Evolutionary conservation across 2,797 vertebrate genomes (phyloP), one percentile per base, ranked within the genome.

Genomic region (Trachops cirrhosus): DNA sequence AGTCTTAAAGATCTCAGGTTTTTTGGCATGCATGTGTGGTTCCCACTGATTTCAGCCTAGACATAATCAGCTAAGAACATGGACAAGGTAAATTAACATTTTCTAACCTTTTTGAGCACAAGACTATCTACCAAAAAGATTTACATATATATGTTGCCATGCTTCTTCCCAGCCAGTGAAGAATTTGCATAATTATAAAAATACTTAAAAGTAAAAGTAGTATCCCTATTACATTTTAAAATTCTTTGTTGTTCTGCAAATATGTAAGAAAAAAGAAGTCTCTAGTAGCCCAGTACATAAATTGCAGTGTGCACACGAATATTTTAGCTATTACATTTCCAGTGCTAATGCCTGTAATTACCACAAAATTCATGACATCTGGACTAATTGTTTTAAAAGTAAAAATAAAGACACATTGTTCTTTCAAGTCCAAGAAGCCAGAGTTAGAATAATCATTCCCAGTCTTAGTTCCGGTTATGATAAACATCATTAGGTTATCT

Each of bases 401-500:
- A 78, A 91, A 94, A 73, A 84, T 57, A 77, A 79, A 85, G 9
- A 59, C 19, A 34, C 16, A 46, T n/a, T 83, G 24, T 94, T 79
- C 32, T 86, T 93, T 87, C 68, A 87, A 84, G 70, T n/a, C 1
- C 10, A 78, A 74, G 78, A 84, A 73, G 19, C 16, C n/a, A 4
- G 5, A 88, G 12, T 91, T 75, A 37, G 29, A 83, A 89, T 92
- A 92, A 75, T 15, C 77, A 48, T 74, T 94, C 93, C 41, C 70
- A 96, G 74, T 87, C 4, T 94, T 89, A 50, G 29, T 86, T 12
- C 64, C 5, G 68, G 39, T 85, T 94, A 86, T 71, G 48, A 93
- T 82, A 95, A 97, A 92, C 89, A 71, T 74, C 93, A 78, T 90
- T 93, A 86, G 46, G 19, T 70, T 94, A 15, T 89, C 79, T 89